These are phyloP conservation scores for Menidia beryllina DNA, from an alignment of 2,113 vertebrate species.

Conservation along the genomic window DNA sequence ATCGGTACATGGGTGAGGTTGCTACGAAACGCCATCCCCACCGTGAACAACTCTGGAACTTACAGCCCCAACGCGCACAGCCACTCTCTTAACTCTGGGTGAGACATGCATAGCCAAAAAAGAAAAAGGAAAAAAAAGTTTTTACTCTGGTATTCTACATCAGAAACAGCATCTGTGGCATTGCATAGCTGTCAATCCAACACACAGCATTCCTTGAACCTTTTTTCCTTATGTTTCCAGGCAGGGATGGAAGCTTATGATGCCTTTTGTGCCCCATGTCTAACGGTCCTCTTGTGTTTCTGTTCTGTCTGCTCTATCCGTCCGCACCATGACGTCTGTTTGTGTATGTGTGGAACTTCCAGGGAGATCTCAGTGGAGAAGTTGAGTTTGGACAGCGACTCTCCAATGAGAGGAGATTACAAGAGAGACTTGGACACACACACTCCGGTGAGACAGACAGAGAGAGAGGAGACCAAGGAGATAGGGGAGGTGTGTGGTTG, in stretches of 20 bases:
- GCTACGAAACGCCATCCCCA: slow-evolving; percentile 88
- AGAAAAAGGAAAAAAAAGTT: too few relatives aligned
- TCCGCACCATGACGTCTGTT: slow-evolving; percentile 25
- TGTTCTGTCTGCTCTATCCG: slow-evolving; percentile 31
- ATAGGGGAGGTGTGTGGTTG: slow-evolving; percentile 2
- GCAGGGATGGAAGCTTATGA: slow-evolving; percentile 35
- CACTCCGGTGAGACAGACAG: slow-evolving; percentile 72
- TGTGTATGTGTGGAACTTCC: slow-evolving; percentile 48
- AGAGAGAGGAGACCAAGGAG: slow-evolving; percentile 27
- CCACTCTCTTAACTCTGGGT: slow-evolving; percentile 67
- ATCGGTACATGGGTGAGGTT: slow-evolving; percentile 90
- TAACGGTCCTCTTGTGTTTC: slow-evolving; percentile 59
- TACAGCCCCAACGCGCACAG: slow-evolving; percentile 82
- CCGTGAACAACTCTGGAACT: slow-evolving; percentile 80
- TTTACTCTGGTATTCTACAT: too few relatives aligned
- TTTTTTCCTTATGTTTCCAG: slow-evolving; percentile 60
- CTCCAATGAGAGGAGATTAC: slow-evolving; percentile 78
- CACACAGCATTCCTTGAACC: slow-evolving; percentile 40
- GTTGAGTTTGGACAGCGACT: slow-evolving; percentile 84
- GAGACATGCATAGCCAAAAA: slow-evolving; percentile 28
- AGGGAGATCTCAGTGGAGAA: slow-evolving; percentile 90
- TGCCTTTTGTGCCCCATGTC: slow-evolving; percentile 42
- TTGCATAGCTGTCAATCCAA: slow-evolving; percentile 39
- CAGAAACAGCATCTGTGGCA: too few relatives aligned
- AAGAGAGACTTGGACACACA: slow-evolving; percentile 74